These are phyloP conservation scores for Oryzias celebensis DNA, from an alignment of 2,113 vertebrate genomes.

Conservation along the genomic window DNA sequence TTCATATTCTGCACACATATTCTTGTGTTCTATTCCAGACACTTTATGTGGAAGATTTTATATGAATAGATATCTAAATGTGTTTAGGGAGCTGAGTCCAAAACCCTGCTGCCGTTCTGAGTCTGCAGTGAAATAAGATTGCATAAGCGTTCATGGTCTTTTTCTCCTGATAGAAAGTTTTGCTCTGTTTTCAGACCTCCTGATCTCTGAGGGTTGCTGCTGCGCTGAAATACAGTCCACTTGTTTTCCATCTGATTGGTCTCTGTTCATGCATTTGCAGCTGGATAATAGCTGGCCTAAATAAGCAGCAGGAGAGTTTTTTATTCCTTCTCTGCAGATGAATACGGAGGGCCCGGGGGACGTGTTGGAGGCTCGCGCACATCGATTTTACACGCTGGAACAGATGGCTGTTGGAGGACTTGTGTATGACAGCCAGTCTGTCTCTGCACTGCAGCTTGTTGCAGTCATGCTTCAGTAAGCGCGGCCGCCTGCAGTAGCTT, in stretches of 20 bases:
- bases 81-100: no score
- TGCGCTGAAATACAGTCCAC: neutral
- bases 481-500: conserved; percentile 51
- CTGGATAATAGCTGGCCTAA: neutral
- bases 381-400: conserved; percentile 54
- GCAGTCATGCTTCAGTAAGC: conserved; percentile 54
- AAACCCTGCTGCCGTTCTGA: no score
- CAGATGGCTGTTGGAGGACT: conserved; percentile 70
- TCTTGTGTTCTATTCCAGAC: no score
- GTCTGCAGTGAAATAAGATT: no score
- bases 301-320: neutral
- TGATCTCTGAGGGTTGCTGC: neutral
- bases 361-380: conserved; percentile 29
- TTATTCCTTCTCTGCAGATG: conserved; percentile 13
- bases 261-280: neutral
- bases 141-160: no score
- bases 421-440: conserved; percentile 60
- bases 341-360: conserved; percentile 43
- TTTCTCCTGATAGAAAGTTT: neutral
- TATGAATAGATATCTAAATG: no score
- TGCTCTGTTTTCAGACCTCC: neutral
- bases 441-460: conserved; percentile 49
- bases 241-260: neutral
- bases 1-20: no score
- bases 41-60: no score